Percentiles rank a stretch among this genome's conserved stretches.
These are phyloP conservation scores for Nasonia oneida DNA, from an alignment of 2,888 invertebrate genomes.

Conservation along the genomic window DNA sequence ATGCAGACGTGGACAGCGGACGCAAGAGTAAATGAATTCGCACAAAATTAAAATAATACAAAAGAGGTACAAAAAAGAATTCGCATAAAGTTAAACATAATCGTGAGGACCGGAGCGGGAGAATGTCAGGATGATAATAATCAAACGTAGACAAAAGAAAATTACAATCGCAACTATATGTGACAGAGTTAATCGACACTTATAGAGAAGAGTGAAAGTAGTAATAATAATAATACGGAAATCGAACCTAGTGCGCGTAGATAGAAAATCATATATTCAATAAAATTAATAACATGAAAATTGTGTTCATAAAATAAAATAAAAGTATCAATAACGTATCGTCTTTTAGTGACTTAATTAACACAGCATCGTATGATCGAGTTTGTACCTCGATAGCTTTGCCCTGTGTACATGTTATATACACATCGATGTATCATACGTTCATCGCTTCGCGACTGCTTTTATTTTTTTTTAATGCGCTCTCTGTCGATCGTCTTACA, in stretches of 20 bases:
- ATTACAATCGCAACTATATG: slow-evolving; percentile 57
- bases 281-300: slow-evolving; percentile 79
- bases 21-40: slow-evolving; percentile 60
- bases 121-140: slow-evolving; percentile 53
- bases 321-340: slow-evolving; percentile 78
- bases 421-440: slow-evolving; percentile 33
- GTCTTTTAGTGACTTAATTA: slow-evolving; percentile 78
- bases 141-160: slow-evolving; percentile 55
- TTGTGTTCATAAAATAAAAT: slow-evolving; percentile 76
- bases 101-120: slow-evolving; percentile 69
- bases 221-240: slow-evolving; percentile 65
- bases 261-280: slow-evolving; percentile 72
- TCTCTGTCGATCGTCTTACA: slow-evolving; percentile 61
- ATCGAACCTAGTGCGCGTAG: slow-evolving; percentile 69
- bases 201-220: slow-evolving; percentile 36
- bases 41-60: slow-evolving; percentile 46
- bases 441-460: slow-evolving; percentile 49
- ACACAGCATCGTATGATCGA: slow-evolving; percentile 78
- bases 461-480: slow-evolving; percentile 40
- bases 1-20: slow-evolving; percentile 69
- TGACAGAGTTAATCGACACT: slow-evolving; percentile 63
- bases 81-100: slow-evolving; percentile 65
- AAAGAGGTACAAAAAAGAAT: slow-evolving; percentile 23
- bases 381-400: slow-evolving; percentile 65
- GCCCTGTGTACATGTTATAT: slow-evolving; percentile 48